Evolutionary conservation across 2,797 vertebrate genomes (phyloP), one percentile per base, ranked within the genome.

Genomic region (Diceros bicornis): DNA sequence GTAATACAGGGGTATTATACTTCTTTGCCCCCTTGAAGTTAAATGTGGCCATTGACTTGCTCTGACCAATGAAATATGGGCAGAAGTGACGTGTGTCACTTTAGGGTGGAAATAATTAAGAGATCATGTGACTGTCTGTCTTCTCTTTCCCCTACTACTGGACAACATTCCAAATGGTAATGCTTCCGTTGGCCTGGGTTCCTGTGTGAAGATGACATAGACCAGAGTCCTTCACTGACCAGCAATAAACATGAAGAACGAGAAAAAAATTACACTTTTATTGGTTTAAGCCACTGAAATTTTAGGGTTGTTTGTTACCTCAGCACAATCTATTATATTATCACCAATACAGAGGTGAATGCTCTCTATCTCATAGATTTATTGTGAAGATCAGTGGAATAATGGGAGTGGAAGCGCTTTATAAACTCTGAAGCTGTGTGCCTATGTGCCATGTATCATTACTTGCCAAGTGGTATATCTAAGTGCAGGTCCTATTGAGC

Each of bases 371-470:
- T 34, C 52, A 57, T 29, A 17, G 9, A 90, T 64, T 90, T 62
- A 34, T 92, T 62, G 55, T 64, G 37, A 94, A 66, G 23, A 77
- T 77, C 62, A 93, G 47, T 87, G 47, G 71, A 57, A 66, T 95
- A 91, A 83, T 74, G 55, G 23, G 34, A n/a, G 9, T 37, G 29
- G 16, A 89, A 83, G 27, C 62, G 52, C 23, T 66, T 94, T 88
- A 71, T 86, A 89, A 92, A 57, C 12, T 62, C 59, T 94, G 37
- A 97, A 27, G 9, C 59, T 85, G 16, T 71, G 61, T 94, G 32
- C 2, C 27, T 23, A 44, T 78, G 52, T 78, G 47, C 7, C 29
- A 77, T 87, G 8, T 75, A 62, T 91, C 62, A 95, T n/a, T 93
- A 75, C 2, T 50, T 85, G 50, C 27, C 34, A 69, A 84, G 17